Evolutionary conservation across 2,888 invertebrate genomes (phyloP), one percentile per base, ranked within the genome.

Genomic region (Leptothorax acervorum): DNA sequence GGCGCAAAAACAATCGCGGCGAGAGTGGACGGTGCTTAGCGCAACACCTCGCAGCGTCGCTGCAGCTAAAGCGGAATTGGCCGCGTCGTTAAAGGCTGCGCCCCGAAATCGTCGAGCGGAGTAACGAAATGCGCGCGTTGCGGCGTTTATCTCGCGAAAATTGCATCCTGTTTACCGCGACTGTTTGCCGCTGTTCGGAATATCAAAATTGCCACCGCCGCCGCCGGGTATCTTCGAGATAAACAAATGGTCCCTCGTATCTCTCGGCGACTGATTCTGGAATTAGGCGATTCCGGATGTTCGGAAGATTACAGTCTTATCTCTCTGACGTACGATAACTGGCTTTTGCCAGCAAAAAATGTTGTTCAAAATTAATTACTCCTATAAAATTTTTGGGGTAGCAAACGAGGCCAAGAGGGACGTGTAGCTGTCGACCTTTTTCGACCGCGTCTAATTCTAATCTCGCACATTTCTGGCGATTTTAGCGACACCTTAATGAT

Each of bases 131-230:
- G 85, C 60, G 48, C 82, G 48, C 83, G 76, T 65, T 35, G 83
- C 83, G 75, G 84, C 90, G 84, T 91, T 92, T 90, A 91, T 90
- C 91, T 87, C 85, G 85, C 88, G 82, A 89, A 68, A 91, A 91
- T 92, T 90, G 86, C 78, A 86, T 90, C 82, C 82, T 70, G 85
- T 78, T 78, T 85, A 71, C 70, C 62, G 28, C 51, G 66, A 75
- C 42, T 78, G 63, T 75, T 48, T n/a, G 55, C 31, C 57, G 15
- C 45, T 53, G 48, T 42, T 66, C 82, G 35, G 78, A 87, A 87
- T 91, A 91, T 90, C 88, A 90, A 90, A 91, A 92, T 91, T 89
- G 86, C 23, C 35, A 4, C 35, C 15, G 18, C 23, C 23, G 35
- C 12, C 31, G 66, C 71, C 53, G 15, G 39, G 31, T 70, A 53